Evolutionary conservation across 2,888 invertebrate species (phyloP), one percentile per base, ranked within the genome.

Genomic region (Hirtodrosophila confusa): DNA sequence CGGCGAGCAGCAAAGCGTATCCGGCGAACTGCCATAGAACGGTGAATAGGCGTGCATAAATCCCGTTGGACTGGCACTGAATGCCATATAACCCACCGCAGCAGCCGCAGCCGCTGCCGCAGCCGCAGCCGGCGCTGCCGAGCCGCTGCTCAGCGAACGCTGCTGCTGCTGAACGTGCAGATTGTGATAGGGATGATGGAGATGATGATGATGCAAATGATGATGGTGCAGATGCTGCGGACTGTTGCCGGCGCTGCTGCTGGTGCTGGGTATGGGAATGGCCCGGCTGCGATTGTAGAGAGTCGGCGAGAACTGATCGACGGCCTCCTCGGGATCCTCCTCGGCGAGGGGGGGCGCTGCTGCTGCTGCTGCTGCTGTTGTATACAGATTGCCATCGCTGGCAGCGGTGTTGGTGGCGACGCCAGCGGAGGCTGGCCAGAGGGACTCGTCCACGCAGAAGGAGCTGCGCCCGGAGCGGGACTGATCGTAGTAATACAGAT

Each of bases 291-390:
- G 63, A 3, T 41, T 69, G 53, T 90, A 90, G 1, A 90, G 57
- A 6, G 89, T 78, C 1, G 90, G 90, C 7, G 90, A 90, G 67
- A 90, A 89, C 37, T 90, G 89, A 77, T 89, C 89, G 12, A 70
- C 74, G 8, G 88, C 80, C 75, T 90, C 88, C 37, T 88, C 80
- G 36, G 84, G 69, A 33, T 88, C 83, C 27, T 84, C 78, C 0
- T 78, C 78, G 0, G 64, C 57, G 9, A 45, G 23, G 3, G 55
- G 27, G 6, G 4, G 2, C 27, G 40, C 7, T 49, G 27, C 29
- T 5, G 27, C 5, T 5, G 6, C 6, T 27, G 78, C 27, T 78
- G 74, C 23, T 4, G 12, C 6, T 9, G 62, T 11, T 0, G 27
- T 27, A 17, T 57, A 90, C 43, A 90, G 73, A 55, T 88, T 78